Percentiles rank a stretch among this genome's conserved stretches.
Conservation (phyloP, 2,797 vertebrate species). For the Hafferia zeledoni region DNA sequence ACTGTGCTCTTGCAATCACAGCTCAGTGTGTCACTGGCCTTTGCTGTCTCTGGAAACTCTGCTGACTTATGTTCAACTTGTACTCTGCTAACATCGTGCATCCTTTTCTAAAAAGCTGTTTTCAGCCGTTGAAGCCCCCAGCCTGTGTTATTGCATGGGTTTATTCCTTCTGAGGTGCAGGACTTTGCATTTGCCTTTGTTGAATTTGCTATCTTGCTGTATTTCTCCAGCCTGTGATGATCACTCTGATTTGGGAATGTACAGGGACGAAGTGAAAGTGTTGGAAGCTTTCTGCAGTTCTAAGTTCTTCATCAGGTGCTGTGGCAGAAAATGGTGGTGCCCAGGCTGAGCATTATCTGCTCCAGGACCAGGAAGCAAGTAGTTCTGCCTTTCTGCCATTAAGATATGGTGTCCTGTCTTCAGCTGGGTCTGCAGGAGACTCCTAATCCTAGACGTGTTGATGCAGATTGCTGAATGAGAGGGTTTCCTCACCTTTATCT, state of each 20-base stretch:
- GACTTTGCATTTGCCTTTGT: not conserved
- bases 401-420: not conserved
- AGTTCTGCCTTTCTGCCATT: not conserved
- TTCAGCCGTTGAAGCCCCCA: not conserved
- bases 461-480: not conserved
- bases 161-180: not conserved
- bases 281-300: not conserved
- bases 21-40: not conserved
- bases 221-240: not conserved
- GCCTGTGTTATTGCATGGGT: not conserved
- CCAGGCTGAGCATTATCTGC: not conserved
- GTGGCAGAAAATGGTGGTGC: not conserved
- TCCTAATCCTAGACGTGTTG: not conserved
- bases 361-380: not conserved
- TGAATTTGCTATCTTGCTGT: not conserved
- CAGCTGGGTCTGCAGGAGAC: not conserved
- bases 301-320: not conserved
- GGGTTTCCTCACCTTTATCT: not conserved
- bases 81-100: not conserved
- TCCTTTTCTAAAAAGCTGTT: not conserved
- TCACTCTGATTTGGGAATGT: not conserved
- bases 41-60: not conserved
- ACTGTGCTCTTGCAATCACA: not conserved
- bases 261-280: not conserved
- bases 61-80: not conserved